Base-by-base conservation (phyloP, 2,797 vertebrate genomes). In the Synanceia verrucosa region DNA sequence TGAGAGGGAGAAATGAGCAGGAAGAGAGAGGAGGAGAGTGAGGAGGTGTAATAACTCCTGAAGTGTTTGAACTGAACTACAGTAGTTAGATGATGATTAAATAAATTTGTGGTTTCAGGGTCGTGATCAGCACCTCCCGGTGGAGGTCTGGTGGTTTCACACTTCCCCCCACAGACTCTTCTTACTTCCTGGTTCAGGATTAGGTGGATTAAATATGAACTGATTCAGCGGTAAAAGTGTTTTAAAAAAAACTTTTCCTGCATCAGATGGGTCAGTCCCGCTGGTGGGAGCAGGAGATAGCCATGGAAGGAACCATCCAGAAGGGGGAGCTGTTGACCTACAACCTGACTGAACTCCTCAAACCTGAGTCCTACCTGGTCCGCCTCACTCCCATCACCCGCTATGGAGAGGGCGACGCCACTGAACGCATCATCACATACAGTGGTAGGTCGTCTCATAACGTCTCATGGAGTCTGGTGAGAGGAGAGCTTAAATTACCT, bases 201-300 rank as follows among this genome's bases (percentile, higher is more conserved):
- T n/a, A n/a, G n/a, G n/a, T n/a, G n/a, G n/a, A n/a, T n/a, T n/a
- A n/a, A n/a, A n/a, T n/a, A n/a, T n/a, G n/a, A n/a, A n/a, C n/a
- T n/a, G n/a, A n/a, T 31, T 4, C 4, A 6, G 29, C 6, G 9
- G 9, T 31, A 8, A 31, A 3, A 6, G 29, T 31, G 29, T 4
- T 29, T 29, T 29, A 29, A 29, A 4, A 6, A 6, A 29, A 29
- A 6, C 4, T 31, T 31, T 31, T 31, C 9, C 6, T 31, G 29
- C 9, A 67, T 36, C 81, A 99, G 97, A 94, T 95, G 19, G 94
- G 96, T 9, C 97, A 97, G 63, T 94, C 95, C 19, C 96, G 96
- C 18, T 99, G 97, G 97, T 98, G 97, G 97, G 97, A 98, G 72
- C 97, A 98, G 86, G 97, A 99, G 75, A 99, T 99, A 70, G 88